Evolutionary conservation across 2,888 invertebrate genomes (phyloP).

Genomic region (Griposia aprilina): DNA sequence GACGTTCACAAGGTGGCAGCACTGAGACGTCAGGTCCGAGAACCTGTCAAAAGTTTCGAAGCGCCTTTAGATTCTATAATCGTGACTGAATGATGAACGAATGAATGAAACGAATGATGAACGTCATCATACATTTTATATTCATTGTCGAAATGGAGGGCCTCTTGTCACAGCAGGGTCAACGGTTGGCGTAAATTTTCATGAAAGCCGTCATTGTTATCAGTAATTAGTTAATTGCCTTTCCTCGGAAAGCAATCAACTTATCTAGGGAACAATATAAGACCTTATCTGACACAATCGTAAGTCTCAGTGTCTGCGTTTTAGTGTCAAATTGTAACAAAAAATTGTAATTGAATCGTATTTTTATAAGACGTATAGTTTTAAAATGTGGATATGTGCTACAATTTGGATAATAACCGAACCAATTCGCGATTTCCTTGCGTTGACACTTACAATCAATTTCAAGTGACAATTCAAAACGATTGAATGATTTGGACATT

Average conservation of each 20-base stretch:
- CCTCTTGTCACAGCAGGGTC: background rate
- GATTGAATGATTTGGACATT: background rate
- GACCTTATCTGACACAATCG: background rate
- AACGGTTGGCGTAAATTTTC: background rate
- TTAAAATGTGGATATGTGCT: slow-evolving; percentile 40
- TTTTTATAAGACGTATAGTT: slow-evolving; percentile 44
- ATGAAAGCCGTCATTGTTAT: background rate
- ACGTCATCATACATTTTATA: background rate
- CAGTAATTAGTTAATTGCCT: background rate
- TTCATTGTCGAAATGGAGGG: background rate
- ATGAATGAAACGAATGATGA: background rate
- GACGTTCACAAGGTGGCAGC: background rate
- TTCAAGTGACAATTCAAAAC: slow-evolving; percentile 24
- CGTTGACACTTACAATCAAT: background rate
- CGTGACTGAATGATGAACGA: background rate
- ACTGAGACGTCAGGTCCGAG: background rate
- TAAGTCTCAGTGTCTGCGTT: slow-evolving; percentile 2
- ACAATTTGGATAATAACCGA: background rate
- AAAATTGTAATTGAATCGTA: slow-evolving; percentile 42
- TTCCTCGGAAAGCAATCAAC: slow-evolving; percentile 23
- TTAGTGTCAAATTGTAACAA: slow-evolving; percentile 47
- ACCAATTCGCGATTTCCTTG: background rate
- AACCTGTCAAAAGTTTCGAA: background rate
- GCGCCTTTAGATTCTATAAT: too few species aligned
- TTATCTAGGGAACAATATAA: slow-evolving; percentile 44